Evolutionary conservation across 2,113 vertebrate genomes (phyloP).

Genomic region (Bufo bufo): DNA sequence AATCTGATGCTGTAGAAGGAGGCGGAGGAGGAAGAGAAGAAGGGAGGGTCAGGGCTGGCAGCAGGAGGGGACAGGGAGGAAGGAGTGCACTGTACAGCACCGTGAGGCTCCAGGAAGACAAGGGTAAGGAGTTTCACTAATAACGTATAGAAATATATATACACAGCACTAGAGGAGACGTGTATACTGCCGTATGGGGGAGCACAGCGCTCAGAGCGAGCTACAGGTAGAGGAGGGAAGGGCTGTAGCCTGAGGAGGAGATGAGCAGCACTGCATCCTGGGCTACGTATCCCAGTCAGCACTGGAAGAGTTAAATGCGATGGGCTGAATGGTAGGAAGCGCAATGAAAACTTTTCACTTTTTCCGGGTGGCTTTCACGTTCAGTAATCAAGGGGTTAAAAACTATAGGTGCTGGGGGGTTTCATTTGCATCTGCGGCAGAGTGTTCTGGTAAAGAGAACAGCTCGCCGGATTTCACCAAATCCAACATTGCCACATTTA

Average conservation of each 20-base stretch:
- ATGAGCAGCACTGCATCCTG: background rate
- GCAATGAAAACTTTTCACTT: background rate
- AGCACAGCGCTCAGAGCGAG: background rate
- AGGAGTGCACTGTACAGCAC: background rate
- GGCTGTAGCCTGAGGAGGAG: background rate
- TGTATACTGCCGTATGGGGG: background rate
- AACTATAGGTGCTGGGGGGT: too few relatives aligned
- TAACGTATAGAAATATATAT: background rate
- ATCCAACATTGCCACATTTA: too few relatives aligned
- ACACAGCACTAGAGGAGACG: background rate
- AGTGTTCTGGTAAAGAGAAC: too few relatives aligned
- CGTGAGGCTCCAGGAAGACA: conserved; percentile 17
- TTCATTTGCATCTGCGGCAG: too few relatives aligned
- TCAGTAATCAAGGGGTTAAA: too few relatives aligned
- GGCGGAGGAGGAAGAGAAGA: conserved; percentile 22
- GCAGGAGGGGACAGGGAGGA: background rate
- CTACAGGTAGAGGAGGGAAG: conserved; percentile 21
- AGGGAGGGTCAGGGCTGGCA: background rate
- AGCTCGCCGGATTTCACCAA: too few relatives aligned
- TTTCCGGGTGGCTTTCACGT: background rate
- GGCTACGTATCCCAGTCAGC: background rate
- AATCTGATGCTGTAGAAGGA: conserved; percentile 11
- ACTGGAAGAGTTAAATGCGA: background rate
- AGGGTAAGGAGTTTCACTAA: conserved; percentile 27
- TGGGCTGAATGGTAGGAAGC: background rate